Evolutionary conservation across 2,888 invertebrate genomes (phyloP).

Genomic region (Amiota mariae): DNA sequence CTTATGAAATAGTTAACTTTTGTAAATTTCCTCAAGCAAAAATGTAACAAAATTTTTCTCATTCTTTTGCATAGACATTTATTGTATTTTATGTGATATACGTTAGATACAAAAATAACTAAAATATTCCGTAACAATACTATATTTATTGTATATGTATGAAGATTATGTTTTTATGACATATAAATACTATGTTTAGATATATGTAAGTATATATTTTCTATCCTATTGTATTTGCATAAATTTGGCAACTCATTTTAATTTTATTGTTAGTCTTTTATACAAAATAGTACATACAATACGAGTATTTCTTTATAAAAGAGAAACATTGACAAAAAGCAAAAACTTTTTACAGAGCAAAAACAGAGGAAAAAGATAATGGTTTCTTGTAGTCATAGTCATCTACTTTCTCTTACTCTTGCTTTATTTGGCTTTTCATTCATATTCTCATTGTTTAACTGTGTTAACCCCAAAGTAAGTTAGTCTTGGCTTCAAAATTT

Average conservation of each 20-base stretch:
- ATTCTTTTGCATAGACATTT: not conserved
- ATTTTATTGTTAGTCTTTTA: not conserved
- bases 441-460: no score
- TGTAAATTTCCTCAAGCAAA: not conserved
- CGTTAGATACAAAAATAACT: not conserved
- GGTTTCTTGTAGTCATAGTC: not conserved
- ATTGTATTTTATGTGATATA: not conserved
- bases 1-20: not conserved
- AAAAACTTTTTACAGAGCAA: not conserved
- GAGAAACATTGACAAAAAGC: conserved; percentile 23
- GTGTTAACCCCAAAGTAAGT: no score
- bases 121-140: not conserved
- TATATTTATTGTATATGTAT: no score
- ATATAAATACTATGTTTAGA: no score
- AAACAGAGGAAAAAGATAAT: not conserved
- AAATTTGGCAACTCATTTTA: conserved; percentile 29
- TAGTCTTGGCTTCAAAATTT: no score
- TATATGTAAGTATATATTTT: no score
- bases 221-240: conserved; percentile 8
- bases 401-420: no score
- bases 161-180: no score
- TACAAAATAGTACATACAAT: not conserved
- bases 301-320: conserved; percentile 4
- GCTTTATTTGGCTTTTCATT: no score
- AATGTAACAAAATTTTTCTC: not conserved